Evolutionary conservation across 2,113 vertebrate genomes (phyloP).

Genomic region (Coptodon bakossiorum): DNA sequence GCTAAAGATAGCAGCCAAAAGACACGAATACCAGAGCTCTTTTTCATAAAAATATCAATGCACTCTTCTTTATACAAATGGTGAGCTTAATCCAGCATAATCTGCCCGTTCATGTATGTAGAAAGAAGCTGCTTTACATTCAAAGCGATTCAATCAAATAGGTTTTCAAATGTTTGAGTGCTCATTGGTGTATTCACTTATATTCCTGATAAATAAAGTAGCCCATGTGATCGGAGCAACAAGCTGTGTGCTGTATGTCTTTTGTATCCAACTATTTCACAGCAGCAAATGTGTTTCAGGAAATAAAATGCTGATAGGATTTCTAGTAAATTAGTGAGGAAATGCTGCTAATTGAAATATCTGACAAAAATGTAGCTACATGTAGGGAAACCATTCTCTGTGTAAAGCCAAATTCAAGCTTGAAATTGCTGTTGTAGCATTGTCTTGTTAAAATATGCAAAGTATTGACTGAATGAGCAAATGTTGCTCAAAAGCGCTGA

Average conservation of each 20-base stretch:
- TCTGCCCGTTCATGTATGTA: background rate
- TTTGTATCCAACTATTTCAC: background rate
- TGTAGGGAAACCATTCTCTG: background rate
- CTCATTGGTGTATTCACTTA: background rate
- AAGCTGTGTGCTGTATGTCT: background rate
- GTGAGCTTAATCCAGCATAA: background rate
- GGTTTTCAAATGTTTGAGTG: background rate
- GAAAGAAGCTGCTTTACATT: background rate
- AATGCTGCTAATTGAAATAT: background rate
- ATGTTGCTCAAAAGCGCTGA: background rate
- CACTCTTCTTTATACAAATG: background rate
- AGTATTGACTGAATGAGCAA: background rate
- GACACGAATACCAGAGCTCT: background rate
- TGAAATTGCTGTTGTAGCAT: background rate
- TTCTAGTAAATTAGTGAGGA: background rate
- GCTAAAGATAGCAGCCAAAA: background rate
- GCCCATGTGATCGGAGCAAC: background rate
- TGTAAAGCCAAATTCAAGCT: no score
- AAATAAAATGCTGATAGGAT: background rate
- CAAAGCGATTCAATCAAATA: background rate
- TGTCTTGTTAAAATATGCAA: background rate
- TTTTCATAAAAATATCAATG: background rate
- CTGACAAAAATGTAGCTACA: background rate
- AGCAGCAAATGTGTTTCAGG: background rate
- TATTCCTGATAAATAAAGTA: background rate